These are phyloP conservation scores for Electrona antarctica DNA, from an alignment of 2,113 vertebrate species.

Conservation along the genomic window DNA sequence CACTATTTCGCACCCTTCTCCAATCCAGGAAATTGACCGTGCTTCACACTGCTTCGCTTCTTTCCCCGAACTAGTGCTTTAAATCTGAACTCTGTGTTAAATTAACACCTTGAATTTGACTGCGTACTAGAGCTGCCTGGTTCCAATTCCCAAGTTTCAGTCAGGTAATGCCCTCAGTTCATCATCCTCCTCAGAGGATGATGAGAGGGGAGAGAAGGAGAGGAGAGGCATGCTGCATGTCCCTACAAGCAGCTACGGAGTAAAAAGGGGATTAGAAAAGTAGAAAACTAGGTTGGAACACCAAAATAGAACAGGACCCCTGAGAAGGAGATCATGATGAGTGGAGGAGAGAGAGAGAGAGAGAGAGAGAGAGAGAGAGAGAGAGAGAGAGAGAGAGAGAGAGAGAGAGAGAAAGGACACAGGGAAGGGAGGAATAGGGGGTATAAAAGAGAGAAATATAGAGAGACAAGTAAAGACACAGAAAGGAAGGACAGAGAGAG, in stretches of 20 bases:
- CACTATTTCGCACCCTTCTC: too few species aligned
- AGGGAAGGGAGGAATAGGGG: conserved; percentile 35
- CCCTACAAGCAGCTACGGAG: conserved; percentile 52
- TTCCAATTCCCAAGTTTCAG: too few species aligned
- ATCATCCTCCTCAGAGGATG: not conserved
- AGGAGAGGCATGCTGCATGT: conserved; percentile 30
- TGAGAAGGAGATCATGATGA: conserved; percentile 71
- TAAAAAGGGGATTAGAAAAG: conserved; percentile 72
- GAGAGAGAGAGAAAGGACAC: conserved; percentile 5
- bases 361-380: conserved; percentile 65
- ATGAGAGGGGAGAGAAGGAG: not conserved
- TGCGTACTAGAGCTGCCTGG: too few species aligned
- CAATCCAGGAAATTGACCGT: too few species aligned
- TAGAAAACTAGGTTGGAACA: conserved; percentile 78
- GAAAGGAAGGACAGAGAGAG: not conserved
- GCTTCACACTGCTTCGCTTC: too few species aligned
- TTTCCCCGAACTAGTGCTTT: too few species aligned
- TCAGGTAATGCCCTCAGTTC: too few species aligned
- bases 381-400: conserved; percentile 32
- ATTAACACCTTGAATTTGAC: too few species aligned
- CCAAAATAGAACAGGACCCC: conserved; percentile 84
- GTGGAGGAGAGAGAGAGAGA: conserved; percentile 55
- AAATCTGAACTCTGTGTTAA: too few species aligned
- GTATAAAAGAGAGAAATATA: not conserved
- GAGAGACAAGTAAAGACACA: not conserved